Conservation (phyloP, 1,140 invertebrate genomes). For the Thereuonema tuberculata region DNA sequence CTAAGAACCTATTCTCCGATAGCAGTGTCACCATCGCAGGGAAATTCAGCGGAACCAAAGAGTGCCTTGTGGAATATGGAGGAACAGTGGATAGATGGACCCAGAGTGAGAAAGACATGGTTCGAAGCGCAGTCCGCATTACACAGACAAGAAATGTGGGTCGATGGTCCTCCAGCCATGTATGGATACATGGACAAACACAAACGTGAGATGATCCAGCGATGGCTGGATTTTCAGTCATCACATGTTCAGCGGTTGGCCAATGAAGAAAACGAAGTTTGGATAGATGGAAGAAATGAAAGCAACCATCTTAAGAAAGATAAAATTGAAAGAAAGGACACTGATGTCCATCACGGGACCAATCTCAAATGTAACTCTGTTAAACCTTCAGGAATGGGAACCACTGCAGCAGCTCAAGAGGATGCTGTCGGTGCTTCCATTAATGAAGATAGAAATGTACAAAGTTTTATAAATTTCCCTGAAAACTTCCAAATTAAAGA, state of each 20-base stretch:
- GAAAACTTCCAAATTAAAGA: background rate
- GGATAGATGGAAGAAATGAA: slow-evolving; percentile 17
- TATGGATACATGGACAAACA: slow-evolving; percentile 75
- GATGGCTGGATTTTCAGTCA: slow-evolving; percentile 79
- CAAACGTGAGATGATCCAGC: slow-evolving; percentile 80
- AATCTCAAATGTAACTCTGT: background rate
- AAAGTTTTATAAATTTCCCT: background rate
- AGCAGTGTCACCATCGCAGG: no score
- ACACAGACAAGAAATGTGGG: slow-evolving; percentile 64
- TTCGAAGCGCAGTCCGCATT: slow-evolving; percentile 22
- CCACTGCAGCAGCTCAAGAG: slow-evolving; percentile 28
- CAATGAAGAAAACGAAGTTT: slow-evolving; percentile 9
- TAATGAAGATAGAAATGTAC: background rate
- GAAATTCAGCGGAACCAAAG: background rate
- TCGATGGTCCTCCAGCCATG: slow-evolving; percentile 58
- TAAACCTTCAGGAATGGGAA: background rate
- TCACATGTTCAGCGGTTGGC: slow-evolving; percentile 16
- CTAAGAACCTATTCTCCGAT: no score
- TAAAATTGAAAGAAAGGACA: background rate
- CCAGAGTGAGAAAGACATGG: slow-evolving; percentile 54
- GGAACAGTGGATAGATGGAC: slow-evolving; percentile 93
- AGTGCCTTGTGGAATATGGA: background rate
- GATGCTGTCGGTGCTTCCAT: slow-evolving; percentile 44
- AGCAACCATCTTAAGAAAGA: slow-evolving; percentile 9
- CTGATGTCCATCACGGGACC: no score